phyloP scores from a whole-genome alignment of 2,888 invertebrate species.

The Chrysodeixis includens region DNA sequence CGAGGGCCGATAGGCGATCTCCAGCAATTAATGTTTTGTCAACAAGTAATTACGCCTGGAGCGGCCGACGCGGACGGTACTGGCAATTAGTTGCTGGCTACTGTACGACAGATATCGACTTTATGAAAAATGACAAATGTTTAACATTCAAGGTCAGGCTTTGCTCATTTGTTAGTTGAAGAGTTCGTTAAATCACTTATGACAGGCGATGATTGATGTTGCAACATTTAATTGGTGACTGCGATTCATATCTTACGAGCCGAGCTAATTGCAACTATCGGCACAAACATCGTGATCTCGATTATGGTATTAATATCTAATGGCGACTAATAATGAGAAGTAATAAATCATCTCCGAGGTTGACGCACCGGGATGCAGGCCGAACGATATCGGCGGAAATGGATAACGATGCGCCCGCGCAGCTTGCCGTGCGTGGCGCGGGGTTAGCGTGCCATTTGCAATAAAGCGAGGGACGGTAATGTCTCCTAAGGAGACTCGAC shows the following conservation, averaged over 20 bases:
- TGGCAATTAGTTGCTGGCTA: constrained; percentile 41
- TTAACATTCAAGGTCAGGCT: constrained; percentile 59
- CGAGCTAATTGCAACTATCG: constrained; percentile 55
- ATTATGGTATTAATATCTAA: constrained; percentile 70
- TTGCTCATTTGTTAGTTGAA: constrained; percentile 55
- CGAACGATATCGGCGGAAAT: constrained; percentile 76
- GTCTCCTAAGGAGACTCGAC: constrained; percentile 55
- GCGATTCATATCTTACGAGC: constrained; percentile 62
- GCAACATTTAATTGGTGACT: constrained; percentile 66
- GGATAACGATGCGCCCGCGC: constrained; percentile 73
- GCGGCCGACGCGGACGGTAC: constrained; percentile 44
- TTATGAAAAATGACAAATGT: constrained; percentile 55
- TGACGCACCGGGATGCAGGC: constrained; percentile 63
- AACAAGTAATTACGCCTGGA: constrained; percentile 57
- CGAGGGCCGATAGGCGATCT: constrained; percentile 53
- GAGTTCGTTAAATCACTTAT: constrained; percentile 57
- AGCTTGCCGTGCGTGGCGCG: constrained; percentile 47
- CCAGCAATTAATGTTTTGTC: constrained; percentile 61
- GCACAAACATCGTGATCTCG: constrained; percentile 61
- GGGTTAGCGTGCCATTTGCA: constrained; percentile 58
- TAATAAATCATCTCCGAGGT: constrained; percentile 73
- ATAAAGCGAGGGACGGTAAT: constrained; percentile 58
- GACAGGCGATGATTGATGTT: constrained; percentile 71
- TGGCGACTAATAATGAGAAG: constrained; percentile 67
- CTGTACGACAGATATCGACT: constrained; percentile 46